These are phyloP conservation scores for Enteromius viviparus DNA, from an alignment of 2,797 vertebrate species.

Conservation along the genomic window DNA sequence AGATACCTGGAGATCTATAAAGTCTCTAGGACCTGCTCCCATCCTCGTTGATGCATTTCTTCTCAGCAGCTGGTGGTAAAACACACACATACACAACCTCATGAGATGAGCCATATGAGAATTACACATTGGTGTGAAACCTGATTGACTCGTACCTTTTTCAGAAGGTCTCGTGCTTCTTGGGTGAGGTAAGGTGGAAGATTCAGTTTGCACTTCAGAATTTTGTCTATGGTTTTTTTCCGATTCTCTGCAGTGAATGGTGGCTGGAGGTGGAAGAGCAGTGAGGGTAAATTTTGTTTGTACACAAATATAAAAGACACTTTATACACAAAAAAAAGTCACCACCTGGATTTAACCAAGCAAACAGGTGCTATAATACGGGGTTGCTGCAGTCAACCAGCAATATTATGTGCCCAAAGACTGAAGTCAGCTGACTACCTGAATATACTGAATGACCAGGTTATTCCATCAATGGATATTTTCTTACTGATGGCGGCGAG, in stretches of 20 bases:
- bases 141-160: conserved; percentile 82
- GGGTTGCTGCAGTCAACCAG: too few species aligned
- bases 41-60: conserved; percentile 90
- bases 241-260: conserved; percentile 95
- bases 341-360: too few species aligned
- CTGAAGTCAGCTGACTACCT: too few species aligned
- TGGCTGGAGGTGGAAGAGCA: conserved; percentile 74
- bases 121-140: not conserved
- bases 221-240: conserved; percentile 97
- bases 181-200: conserved; percentile 98
- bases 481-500: too few species aligned
- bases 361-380: too few species aligned
- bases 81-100: not conserved
- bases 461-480: too few species aligned
- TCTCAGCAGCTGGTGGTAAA: conserved; percentile 87
- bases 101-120: not conserved
- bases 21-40: conserved; percentile 88
- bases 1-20: conserved; percentile 90
- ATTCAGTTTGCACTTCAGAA: conserved; percentile 96
- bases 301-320: not conserved
- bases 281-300: not conserved
- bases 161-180: conserved; percentile 96
- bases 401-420: too few species aligned
- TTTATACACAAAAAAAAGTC: not conserved
- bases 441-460: too few species aligned